These are phyloP conservation scores for Tetragonula carbonaria DNA, from an alignment of 2,888 invertebrate species.

Conservation along the genomic window DNA sequence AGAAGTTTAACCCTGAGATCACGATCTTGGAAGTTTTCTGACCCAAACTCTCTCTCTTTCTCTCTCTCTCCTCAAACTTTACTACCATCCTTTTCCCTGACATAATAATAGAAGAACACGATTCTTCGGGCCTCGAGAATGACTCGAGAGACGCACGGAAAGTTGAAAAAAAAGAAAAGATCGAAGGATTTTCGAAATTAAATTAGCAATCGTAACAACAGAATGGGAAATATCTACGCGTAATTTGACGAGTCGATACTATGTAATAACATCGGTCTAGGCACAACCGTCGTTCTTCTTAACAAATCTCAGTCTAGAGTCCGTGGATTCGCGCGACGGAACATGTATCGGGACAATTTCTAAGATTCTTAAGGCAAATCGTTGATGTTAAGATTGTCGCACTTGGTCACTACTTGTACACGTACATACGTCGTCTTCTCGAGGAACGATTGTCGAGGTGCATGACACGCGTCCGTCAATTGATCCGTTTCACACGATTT, in stretches of 20 bases:
- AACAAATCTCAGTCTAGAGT: not conserved
- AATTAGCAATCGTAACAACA: not conserved
- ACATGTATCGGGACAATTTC: not conserved
- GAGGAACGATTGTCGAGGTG: conserved; percentile 9
- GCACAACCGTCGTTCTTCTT: not conserved
- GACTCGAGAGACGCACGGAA: not conserved
- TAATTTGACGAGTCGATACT: too few species aligned
- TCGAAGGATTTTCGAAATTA: not conserved
- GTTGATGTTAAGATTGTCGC: conserved; percentile 53
- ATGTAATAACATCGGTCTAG: too few species aligned
- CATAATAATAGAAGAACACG: too few species aligned
- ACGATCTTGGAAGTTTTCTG: not conserved
- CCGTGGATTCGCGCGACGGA: conserved; percentile 22
- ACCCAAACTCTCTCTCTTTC: not conserved
- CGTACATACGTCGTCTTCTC: not conserved
- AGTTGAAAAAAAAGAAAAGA: not conserved
- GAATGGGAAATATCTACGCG: too few species aligned
- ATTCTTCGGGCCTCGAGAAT: not conserved
- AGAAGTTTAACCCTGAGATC: not conserved
- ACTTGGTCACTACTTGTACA: not conserved
- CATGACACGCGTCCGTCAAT: not conserved
- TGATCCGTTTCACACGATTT: conserved; percentile 6
- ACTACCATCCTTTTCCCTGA: not conserved
- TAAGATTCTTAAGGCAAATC: conserved; percentile 41
- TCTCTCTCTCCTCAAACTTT: not conserved